Base-by-base conservation (phyloP, 1,140 invertebrate species). In the Drosophila azteca region DNA sequence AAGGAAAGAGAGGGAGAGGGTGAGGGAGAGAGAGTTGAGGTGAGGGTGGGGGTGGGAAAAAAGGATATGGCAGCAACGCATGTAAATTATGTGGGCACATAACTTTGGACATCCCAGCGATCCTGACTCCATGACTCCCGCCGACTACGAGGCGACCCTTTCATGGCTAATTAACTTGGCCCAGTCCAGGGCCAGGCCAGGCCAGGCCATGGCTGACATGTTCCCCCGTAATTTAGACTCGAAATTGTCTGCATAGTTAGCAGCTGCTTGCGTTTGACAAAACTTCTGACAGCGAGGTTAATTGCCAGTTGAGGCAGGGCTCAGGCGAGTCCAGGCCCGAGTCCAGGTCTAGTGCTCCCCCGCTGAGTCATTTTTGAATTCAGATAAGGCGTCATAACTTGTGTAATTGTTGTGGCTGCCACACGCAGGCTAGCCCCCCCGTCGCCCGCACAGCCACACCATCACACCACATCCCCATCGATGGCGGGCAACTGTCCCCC, bases 161-260 rank as follows among this genome's bases (percentile, higher is more conserved):
- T 76, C 60, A 79, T 76, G 66, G 75, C 66, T 79, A 84, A 84
- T 84, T 84, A 83, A 83, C 66, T 58, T 20, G 59, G 52, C 62
- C 65, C 58, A 65, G 62, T 63, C 53, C 35, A 39, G 13, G 35
- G 11, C 0, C 35, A 4, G 44, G 45, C 26, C 5, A 24, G 26
- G 44, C 29, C 17, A 11, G 45, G n/a, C 17, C 13, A 20, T 52
- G 51, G 39, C 63, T 74, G 74, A 60, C 80, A 77, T 79, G 76
- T 79, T 57, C 58, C 45, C 52, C 44, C 41, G 55, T 68, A 69
- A 72, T 77, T 83, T 68, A 44, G 71, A 50, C 45, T 65, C 41
- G 3, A 70, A 79, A 79, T 68, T 84, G 63, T 76, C 63, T 71
- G 76, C 71, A 84, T 71, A 76, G 79, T 79, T 79, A 59, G 53